Base-by-base conservation (phyloP, 1,140 invertebrate genomes). In the Aphaenogaster rudis region DNA sequence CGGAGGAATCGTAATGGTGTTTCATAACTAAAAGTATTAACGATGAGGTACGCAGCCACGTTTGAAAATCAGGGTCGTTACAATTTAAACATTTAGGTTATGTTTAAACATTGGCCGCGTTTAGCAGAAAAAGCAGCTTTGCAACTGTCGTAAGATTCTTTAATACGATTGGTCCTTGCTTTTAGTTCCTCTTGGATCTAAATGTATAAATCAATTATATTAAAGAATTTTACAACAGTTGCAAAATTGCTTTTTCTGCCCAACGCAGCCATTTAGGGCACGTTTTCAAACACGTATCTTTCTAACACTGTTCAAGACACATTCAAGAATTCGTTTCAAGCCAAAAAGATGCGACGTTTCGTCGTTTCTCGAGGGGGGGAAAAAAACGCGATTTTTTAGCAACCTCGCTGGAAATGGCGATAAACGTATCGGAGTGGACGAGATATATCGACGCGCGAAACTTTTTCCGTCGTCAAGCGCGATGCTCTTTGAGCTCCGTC, bases 401-500 rank as follows among this genome's bases (percentile, higher is more conserved):
- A 57, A 8, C 13, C n/a, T n/a, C 7, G 3, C 15, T 42, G 76
- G 42, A 64, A 63, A 33, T n/a, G 57, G 5, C 21, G 74, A 59
- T 42, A 61, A 63, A 48, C 48, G 21, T 42, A 81, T 45, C 76
- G 42, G 64, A 8, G 17, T n/a, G 39, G 2, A 54, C 15, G 3
- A 21, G 5, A 15, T 11, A 21, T 69, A 45, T 11, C 15, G 21
- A 5, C 1, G 36, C 64, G 63, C 42, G 1, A 71, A 33, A 39
- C 1, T 50, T 15, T 76, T 63, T 63, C 21, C 15, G 3, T 54
- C 9, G 17, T 28, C 11, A 54, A 2, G 33, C 48, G 64, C 36
- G 64, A 57, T 54, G 48, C 78, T 71, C 78, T 69, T 81, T 81
- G 64, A 81, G 64, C 13, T 21, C 21, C 33, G 63, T 39, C 33